These are phyloP conservation scores for Ceratina australensis DNA, from an alignment of 1,140 invertebrate genomes.

Conservation along the genomic window DNA sequence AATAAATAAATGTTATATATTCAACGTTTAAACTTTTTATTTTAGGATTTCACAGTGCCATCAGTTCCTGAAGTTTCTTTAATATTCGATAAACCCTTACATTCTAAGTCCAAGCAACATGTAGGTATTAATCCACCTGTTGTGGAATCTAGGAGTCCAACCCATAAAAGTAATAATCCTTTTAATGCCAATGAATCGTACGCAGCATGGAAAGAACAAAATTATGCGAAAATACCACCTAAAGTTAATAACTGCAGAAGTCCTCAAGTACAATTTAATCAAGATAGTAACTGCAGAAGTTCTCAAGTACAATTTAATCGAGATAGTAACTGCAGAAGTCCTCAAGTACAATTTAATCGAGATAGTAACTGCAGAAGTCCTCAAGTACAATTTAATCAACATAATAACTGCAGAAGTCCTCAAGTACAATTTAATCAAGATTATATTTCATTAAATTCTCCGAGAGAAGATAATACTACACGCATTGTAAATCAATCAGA, in stretches of 20 bases:
- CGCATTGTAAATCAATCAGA: background rate
- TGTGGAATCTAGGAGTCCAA: background rate
- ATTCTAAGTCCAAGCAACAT: conserved; percentile 1
- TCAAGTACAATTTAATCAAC: background rate
- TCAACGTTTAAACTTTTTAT: conserved; percentile 13
- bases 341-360: background rate
- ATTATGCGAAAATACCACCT: conserved; percentile 45
- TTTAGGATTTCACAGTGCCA: conserved; percentile 60
- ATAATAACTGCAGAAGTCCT: background rate
- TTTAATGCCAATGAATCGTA: conserved; percentile 55
- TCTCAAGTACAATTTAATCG: background rate
- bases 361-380: background rate
- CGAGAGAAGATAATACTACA: background rate
- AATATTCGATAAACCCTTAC: conserved; percentile 62
- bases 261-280: background rate
- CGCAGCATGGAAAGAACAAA: conserved; percentile 67
- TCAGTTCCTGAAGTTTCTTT: conserved; percentile 70
- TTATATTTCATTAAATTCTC: background rate
- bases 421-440: background rate
- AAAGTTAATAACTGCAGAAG: background rate
- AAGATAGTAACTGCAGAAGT: background rate
- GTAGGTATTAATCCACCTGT: background rate
- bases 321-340: background rate
- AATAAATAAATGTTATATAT: background rate
- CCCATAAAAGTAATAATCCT: conserved; percentile 1